Conservation (phyloP, 2,113 vertebrate species). For the Pseudolaguvia tuberculata region DNA sequence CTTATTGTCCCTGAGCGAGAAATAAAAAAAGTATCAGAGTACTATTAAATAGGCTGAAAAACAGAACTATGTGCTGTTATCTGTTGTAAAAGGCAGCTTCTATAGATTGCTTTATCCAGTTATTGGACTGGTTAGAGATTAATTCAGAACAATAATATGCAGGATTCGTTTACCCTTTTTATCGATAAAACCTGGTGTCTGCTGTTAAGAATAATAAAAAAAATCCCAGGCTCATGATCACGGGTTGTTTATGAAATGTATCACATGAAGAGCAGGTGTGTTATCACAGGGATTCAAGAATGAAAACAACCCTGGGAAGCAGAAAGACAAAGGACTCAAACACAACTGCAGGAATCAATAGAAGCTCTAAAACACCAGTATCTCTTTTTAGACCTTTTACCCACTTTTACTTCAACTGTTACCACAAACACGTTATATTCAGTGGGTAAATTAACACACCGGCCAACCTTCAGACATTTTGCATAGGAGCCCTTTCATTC, state of each 20-base stretch:
- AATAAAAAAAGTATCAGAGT: background rate
- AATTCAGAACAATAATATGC: background rate
- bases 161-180: conserved; percentile 12
- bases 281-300: conserved; percentile 32
- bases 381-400: background rate
- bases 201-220: background rate
- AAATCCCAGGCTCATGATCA: background rate
- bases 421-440: background rate
- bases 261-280: conserved; percentile 33
- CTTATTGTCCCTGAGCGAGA: conserved; percentile 17
- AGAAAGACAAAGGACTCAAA: conserved; percentile 29
- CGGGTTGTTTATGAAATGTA: conserved; percentile 21
- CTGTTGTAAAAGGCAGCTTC: background rate
- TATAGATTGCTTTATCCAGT: background rate
- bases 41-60: background rate
- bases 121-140: background rate
- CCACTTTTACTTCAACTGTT: background rate
- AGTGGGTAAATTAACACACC: background rate
- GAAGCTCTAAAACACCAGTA: conserved; percentile 18
- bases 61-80: background rate
- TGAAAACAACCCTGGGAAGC: background rate
- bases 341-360: background rate
- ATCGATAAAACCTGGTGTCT: background rate
- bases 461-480: background rate
- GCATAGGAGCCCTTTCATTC: background rate